Evolutionary conservation across 1,140 invertebrate genomes (phyloP), one percentile per base, ranked within the genome.

Genomic region (Bombus confusus): DNA sequence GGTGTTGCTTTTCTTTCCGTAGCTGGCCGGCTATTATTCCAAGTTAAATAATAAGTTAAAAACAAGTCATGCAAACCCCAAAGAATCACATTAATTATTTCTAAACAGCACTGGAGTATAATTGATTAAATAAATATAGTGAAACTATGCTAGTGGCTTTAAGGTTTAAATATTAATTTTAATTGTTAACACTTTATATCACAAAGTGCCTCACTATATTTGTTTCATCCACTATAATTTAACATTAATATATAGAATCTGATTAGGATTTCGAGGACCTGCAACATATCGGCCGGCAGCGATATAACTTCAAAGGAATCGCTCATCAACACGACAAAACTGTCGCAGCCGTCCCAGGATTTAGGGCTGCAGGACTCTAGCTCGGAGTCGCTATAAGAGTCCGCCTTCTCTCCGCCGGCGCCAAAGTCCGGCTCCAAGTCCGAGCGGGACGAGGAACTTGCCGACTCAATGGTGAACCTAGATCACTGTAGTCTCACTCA

Each of bases 1-100:
- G 92, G 97, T 97, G 87, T 97, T 97, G 95, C 97, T 98, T 95
- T 98, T 98, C 94, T 98, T 98, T 76, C 97, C 97, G 95, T 98
- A 98, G 94, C 97, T 98, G 80, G 97, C 97, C 92, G 97, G 97
- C 97, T 22, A 85, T 52, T 22, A 8, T 85, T 72, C 74, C 31
- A 85, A 88, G 71, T 83, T 66, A 37, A n/a, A 41, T 18, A 22
- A 18, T 18, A 8, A 18, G n/a, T 76, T 22, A 59, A 39, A 69
- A 69, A 69, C 34, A 25, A 25, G 4, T 13, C 18, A 5, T 28
- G 57, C 10, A 59, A 28, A 37, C 34, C 9, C 18, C 31, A 4
- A 3, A 37, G 1, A 37, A 37, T 37, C 10, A 0, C 15, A 25
- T 34, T 10, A 37, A 3, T 22, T 25, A 52, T 52, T 52, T 52